phyloP scores from a whole-genome alignment of 2,113 vertebrate species.

The Actinemys pallida region DNA sequence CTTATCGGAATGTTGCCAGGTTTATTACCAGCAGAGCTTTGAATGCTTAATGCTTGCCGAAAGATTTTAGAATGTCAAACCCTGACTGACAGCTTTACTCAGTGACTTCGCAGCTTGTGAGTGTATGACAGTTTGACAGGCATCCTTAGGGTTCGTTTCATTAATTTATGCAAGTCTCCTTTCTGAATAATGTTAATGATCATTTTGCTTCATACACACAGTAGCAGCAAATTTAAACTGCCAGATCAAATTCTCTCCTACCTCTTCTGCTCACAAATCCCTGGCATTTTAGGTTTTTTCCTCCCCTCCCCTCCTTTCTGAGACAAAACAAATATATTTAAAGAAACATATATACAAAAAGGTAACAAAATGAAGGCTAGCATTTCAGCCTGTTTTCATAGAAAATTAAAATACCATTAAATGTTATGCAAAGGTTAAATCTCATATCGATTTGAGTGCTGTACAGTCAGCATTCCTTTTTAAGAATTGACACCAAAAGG shows the following conservation, averaged over 20 bases:
- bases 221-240: conserved; percentile 44
- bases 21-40: conserved; percentile 58
- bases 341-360: not conserved
- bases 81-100: conserved; percentile 52
- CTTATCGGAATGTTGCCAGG: conserved; percentile 42
- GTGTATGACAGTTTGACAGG: conserved; percentile 55
- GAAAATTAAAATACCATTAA: not conserved
- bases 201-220: conserved; percentile 8
- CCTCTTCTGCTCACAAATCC: not conserved
- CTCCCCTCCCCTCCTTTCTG: not conserved
- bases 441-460: not conserved
- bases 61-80: conserved; percentile 63
- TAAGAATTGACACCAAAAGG: not conserved
- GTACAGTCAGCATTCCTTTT: not conserved
- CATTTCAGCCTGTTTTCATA: not conserved
- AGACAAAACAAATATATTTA: not conserved
- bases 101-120: not conserved
- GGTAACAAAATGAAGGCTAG: not conserved
- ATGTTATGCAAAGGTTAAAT: not conserved
- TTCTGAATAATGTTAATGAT: conserved; percentile 47
- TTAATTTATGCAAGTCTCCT: conserved; percentile 45
- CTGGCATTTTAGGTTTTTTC: not conserved
- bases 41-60: conserved; percentile 54
- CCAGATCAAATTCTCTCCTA: conserved; percentile 16
- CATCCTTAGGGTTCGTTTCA: conserved; percentile 47